These are phyloP conservation scores for Anoplophora glabripennis DNA, from an alignment of 1,140 invertebrate genomes.

Conservation along the genomic window DNA sequence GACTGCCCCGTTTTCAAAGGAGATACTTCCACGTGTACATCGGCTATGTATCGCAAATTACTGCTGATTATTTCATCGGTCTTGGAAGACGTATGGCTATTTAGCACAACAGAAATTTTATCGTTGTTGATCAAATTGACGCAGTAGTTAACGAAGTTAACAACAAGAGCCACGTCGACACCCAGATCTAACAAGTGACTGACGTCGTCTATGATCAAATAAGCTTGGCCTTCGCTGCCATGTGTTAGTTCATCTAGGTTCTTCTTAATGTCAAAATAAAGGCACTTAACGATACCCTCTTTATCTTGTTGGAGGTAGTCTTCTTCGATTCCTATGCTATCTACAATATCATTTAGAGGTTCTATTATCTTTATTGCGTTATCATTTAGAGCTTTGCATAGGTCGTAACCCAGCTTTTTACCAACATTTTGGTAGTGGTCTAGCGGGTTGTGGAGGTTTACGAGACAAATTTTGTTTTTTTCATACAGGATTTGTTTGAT, in stretches of 20 bases:
- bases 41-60: slow-evolving; percentile 58
- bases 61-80: slow-evolving; percentile 55
- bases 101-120: slow-evolving; percentile 47
- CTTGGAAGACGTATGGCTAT: slow-evolving; percentile 56
- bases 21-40: slow-evolving; percentile 62
- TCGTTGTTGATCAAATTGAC: slow-evolving; percentile 44
- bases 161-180: slow-evolving; percentile 53
- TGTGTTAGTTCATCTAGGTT: slow-evolving; percentile 28
- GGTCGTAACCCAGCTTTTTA: slow-evolving; percentile 69
- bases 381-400: slow-evolving; percentile 56
- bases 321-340: slow-evolving; percentile 44
- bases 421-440: slow-evolving; percentile 70
- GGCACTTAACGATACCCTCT: slow-evolving; percentile 40
- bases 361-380: slow-evolving; percentile 57
- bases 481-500: slow-evolving; percentile 54
- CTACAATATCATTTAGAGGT: slow-evolving; percentile 54
- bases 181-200: slow-evolving; percentile 66
- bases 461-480: slow-evolving; percentile 57
- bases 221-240: slow-evolving; percentile 30
- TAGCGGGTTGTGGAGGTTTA: slow-evolving; percentile 67
- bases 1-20: slow-evolving; percentile 65
- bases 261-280: slow-evolving; percentile 38
- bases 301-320: slow-evolving; percentile 36
- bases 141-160: slow-evolving; percentile 55
- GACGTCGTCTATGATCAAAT: slow-evolving; percentile 67